phyloP scores from a whole-genome alignment of 1,140 invertebrate genomes.

The Popillia japonica region DNA sequence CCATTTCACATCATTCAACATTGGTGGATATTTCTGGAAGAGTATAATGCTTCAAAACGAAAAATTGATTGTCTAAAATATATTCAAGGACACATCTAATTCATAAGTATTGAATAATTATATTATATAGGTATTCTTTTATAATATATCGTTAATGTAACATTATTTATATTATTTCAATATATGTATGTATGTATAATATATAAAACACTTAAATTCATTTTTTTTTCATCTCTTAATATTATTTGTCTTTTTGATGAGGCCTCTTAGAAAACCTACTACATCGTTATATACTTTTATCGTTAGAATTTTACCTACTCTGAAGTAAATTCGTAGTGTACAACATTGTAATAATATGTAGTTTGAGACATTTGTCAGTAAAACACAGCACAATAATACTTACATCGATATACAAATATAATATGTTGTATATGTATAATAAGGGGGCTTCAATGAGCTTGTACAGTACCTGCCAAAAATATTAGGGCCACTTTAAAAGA shows the following conservation, averaged over 20 bases:
- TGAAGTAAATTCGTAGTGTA: slow-evolving; percentile 27
- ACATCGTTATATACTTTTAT: neutral
- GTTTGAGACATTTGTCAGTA: slow-evolving; percentile 16
- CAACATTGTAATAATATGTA: slow-evolving; percentile 12
- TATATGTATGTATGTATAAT: slow-evolving; percentile 19
- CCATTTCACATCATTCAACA: neutral
- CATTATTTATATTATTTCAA: neutral
- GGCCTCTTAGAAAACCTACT: slow-evolving; percentile 19
- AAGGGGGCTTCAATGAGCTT: neutral
- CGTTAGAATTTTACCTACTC: neutral
- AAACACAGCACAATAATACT: slow-evolving; percentile 18
- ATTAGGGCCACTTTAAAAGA: too few relatives aligned
- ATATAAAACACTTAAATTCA: slow-evolving; percentile 35
- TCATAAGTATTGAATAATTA: slow-evolving; percentile 39
- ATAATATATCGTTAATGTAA: neutral
- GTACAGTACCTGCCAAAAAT: too few relatives aligned
- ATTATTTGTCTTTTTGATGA: slow-evolving; percentile 28
- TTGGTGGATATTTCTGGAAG: neutral
- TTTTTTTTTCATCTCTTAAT: slow-evolving; percentile 16
- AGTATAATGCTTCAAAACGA: slow-evolving; percentile 14
- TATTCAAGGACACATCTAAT: slow-evolving; percentile 37
- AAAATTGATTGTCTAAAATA: slow-evolving; percentile 44
- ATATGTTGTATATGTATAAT: neutral
- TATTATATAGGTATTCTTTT: neutral
- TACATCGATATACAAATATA: slow-evolving; percentile 15